Conservation (phyloP, 2,888 invertebrate genomes). For the Parnassius apollo region DNA sequence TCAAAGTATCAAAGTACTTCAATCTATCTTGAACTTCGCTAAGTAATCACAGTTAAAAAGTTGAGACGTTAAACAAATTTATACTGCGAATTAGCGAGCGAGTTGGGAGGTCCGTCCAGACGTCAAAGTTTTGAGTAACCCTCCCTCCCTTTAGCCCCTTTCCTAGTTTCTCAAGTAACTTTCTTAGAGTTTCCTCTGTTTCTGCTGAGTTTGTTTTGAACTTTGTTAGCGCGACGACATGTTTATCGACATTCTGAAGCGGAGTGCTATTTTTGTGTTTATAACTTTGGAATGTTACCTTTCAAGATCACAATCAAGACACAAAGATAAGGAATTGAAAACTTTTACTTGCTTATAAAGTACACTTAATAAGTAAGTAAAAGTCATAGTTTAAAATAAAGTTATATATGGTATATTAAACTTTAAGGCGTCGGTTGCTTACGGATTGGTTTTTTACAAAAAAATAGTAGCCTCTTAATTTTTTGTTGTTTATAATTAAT, state of each 20-base stretch:
- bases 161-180: conserved; percentile 59
- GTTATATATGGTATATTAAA: no score
- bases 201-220: conserved; percentile 58
- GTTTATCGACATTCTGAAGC: conserved; percentile 56
- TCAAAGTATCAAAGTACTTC: conserved; percentile 60
- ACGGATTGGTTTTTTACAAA: no score
- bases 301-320: conserved; percentile 9
- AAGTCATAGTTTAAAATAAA: no score
- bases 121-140: conserved; percentile 71
- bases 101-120: conserved; percentile 62
- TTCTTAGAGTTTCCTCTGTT: conserved; percentile 69
- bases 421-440: no score
- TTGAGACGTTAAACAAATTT: conserved; percentile 80
- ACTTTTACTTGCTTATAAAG: no score
- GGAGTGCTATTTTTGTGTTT: conserved; percentile 14
- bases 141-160: conserved; percentile 47
- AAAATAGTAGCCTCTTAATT: no score
- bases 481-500: no score
- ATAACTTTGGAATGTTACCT: conserved; percentile 6
- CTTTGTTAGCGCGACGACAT: conserved; percentile 58
- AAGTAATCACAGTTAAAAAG: conserved; percentile 79
- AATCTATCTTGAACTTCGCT: conserved; percentile 69
- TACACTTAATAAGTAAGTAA: no score
- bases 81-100: conserved; percentile 77
- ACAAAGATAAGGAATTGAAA: background rate